Base-by-base conservation (phyloP, 1,140 invertebrate species). In the Drosophila teissieri region DNA sequence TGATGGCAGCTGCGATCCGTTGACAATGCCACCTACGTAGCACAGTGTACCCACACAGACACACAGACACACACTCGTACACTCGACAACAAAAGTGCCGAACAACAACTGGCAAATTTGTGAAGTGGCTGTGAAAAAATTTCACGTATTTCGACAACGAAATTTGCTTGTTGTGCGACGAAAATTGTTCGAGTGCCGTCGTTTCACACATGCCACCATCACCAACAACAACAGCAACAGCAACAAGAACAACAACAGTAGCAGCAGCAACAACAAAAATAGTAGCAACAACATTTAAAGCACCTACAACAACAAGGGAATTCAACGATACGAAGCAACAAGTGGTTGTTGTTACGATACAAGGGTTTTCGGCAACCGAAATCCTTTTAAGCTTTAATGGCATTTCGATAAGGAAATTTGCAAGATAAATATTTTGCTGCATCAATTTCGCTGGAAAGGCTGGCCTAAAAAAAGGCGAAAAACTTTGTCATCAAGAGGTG, bases 51-150 rank as follows among this genome's bases (percentile, higher is more conserved):
- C 51, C 31, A 40, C 34, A 39, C 22, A 42, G 14, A 46, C 39
- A 72, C 24, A 67, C 73, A 31, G 8, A 31, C 31, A 31, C 31
- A 31, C 31, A 76, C 27, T 2, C 8, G 2, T 31, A 31, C 31
- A 76, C 63, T 77, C 44, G 55, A 77, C 73, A 68, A 77, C 73
- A 77, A 77, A 75, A 76, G 34, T 61, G 4, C 8, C 61, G 58
- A 48, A 62, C 70, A 62, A 73, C 73, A 67, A 37, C 48, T 37
- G 48, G 34, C 40, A 76, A 75, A 76, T 76, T 76, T 76, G 52
- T 77, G 31, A 77, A 77, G 73, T 77, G 73, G 55, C 73, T 76
- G 73, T 31, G 44, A 77, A 76, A 61, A 77, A 77, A 77, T 77
- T 76, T 77, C 73, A 77, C 63, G 63, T 77, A 77, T 77, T 77